phyloP scores from a whole-genome alignment of 37 sponge, comb jelly and placozoan genomes.

The Halisarca cf. caerulea region DNA sequence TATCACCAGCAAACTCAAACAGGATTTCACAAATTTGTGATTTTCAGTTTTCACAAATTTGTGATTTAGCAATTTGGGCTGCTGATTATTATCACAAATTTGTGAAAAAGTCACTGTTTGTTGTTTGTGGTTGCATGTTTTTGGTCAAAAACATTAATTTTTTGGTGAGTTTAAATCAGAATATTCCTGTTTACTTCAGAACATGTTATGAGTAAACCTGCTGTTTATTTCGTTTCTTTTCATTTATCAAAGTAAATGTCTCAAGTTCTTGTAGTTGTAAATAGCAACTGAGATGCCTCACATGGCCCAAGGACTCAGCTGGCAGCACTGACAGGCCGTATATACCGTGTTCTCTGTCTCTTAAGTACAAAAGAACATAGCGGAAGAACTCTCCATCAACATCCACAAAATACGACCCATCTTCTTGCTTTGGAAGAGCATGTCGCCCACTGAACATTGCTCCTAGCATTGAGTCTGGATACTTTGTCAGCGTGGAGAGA shows the following conservation, averaged over 20 bases:
- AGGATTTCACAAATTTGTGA: too few species aligned
- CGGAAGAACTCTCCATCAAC: conserved; percentile 16
- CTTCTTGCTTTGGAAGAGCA: conserved; percentile 3
- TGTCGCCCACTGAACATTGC: conserved; percentile 39
- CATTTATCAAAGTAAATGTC: neutral
- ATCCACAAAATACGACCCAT: conserved; percentile 32
- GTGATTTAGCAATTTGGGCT: too few species aligned
- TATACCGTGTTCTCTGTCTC: neutral
- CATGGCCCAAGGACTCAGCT: neutral
- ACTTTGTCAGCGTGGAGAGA: conserved; percentile 4
- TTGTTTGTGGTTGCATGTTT: too few species aligned
- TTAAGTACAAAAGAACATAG: neutral
- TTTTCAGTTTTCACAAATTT: too few species aligned
- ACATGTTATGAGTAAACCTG: too few species aligned
- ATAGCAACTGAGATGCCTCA: neutral
- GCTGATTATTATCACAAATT: too few species aligned
- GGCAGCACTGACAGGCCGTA: neutral
- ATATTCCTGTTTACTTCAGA: too few species aligned
- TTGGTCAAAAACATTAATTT: too few species aligned
- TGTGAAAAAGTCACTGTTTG: too few species aligned
- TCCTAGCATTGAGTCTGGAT: conserved; percentile 20
- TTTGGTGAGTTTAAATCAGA: too few species aligned
- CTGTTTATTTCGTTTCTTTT: too few species aligned
- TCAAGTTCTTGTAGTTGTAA: conserved; percentile 10
- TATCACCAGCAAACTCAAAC: too few species aligned